A percentile compares a stretch with the other conserved stretches of the same genome.
Conservation (phyloP, 2,888 invertebrate species). For the Deilephila elpenor region DNA sequence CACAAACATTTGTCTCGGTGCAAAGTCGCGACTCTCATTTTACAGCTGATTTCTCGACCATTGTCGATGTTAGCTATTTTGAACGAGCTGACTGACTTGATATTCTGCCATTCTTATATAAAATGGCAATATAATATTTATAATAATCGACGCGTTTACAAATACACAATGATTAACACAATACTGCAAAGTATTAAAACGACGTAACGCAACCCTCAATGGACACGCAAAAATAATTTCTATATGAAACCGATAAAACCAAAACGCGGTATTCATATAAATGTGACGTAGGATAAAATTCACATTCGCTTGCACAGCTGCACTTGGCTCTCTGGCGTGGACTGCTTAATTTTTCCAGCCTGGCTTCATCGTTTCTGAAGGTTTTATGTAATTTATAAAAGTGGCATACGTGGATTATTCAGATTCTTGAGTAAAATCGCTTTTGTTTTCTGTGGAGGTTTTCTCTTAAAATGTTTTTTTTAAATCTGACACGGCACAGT, state of each 20-base stretch:
- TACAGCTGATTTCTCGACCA: too few relatives aligned
- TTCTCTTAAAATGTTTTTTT: too few relatives aligned
- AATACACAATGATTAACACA: not conserved
- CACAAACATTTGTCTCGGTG: too few relatives aligned
- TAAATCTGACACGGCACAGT: too few relatives aligned
- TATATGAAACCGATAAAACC: slow-evolving; percentile 61
- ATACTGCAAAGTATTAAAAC: not conserved
- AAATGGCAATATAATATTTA: too few relatives aligned
- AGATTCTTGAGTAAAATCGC: too few relatives aligned
- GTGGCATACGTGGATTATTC: too few relatives aligned
- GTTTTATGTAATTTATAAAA: not conserved
- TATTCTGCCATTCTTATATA: too few relatives aligned
- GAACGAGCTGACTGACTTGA: too few relatives aligned
- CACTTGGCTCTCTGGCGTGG: not conserved
- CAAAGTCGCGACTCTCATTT: too few relatives aligned
- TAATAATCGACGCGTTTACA: not conserved
- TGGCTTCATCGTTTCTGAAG: not conserved
- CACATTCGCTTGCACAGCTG: slow-evolving; percentile 35
- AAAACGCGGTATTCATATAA: slow-evolving; percentile 60
- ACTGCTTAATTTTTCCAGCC: slow-evolving; percentile 13
- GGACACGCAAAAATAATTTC: slow-evolving; percentile 50
- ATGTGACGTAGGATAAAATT: slow-evolving; percentile 52
- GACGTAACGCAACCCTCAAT: slow-evolving; percentile 36
- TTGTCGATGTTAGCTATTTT: too few relatives aligned
- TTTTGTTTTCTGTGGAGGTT: too few relatives aligned